Conservation (phyloP, 2,113 vertebrate genomes). For the Paratilapia polleni region DNA sequence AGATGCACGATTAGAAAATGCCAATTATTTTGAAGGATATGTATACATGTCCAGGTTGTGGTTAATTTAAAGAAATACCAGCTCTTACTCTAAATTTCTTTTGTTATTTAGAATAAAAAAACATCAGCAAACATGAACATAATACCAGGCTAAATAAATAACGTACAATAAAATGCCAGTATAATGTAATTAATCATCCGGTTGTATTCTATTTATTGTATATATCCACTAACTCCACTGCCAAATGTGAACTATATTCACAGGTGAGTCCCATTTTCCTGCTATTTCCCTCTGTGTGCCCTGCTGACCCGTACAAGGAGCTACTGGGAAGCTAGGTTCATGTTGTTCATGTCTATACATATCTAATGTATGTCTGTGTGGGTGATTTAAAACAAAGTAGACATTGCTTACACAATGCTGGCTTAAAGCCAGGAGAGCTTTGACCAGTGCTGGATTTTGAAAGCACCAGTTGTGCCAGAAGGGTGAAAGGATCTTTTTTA, state of each 20-base stretch:
- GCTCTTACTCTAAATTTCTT: too few relatives aligned
- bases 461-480: neutral
- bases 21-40: too few relatives aligned
- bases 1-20: neutral
- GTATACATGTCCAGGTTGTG: too few relatives aligned
- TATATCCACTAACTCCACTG: neutral
- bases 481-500: neutral
- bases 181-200: neutral
- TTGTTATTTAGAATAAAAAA: neutral
- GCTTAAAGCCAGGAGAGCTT: slow-evolving; percentile 17
- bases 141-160: neutral
- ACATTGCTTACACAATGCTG: slow-evolving; percentile 10
- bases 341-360: slow-evolving; percentile 64
- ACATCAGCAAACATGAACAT: neutral
- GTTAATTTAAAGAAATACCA: too few relatives aligned
- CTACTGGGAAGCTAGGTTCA: slow-evolving; percentile 37
- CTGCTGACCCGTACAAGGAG: slow-evolving; percentile 50
- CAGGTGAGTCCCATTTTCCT: slow-evolving; percentile 72
- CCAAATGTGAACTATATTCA: slow-evolving; percentile 49
- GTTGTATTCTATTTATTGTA: neutral
- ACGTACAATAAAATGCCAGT: neutral
- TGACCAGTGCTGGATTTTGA: slow-evolving; percentile 11
- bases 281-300: slow-evolving; percentile 53
- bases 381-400: slow-evolving; percentile 56
- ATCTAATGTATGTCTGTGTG: slow-evolving; percentile 48